Base-by-base conservation (phyloP, 2,888 invertebrate species). In the Aporophyla lueneburgensis region DNA sequence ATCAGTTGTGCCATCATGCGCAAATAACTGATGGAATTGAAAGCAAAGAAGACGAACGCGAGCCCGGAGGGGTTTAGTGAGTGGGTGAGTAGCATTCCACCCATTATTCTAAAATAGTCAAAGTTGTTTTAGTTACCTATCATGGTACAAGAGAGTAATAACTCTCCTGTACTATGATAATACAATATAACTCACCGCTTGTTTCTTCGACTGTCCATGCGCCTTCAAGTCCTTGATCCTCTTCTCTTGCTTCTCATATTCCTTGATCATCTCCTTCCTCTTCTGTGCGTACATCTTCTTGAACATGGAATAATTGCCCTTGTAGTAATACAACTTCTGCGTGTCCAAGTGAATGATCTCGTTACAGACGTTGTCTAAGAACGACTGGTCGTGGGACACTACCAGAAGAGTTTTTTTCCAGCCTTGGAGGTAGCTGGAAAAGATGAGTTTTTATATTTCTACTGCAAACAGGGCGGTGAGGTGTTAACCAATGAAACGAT, bases 361-460 rank as follows among this genome's bases (percentile, higher is more conserved):
- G 76, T 99, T 99, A 94, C 99, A 99, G 6, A 99, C 99, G 92
- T 99, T 99, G 94, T 99, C 99, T 89, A 99, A 97, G 97, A 99
- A 99, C 86, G 99, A 99, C 96, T 99, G 99, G 97, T 99, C 99
- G 98, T 99, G 99, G 90, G 99, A 99, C 19, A 99, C 99, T 78
- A 99, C 98, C 51, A 99, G 96, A 5, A 99, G 96, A 0, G 99
- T 99, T 93, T 99, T 99, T 95, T 99, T 99, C 99, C 99, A 99
- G 5, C 97, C 97, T 97, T 99, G 99, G 40, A 99, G 97, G 93
- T 99, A 99, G 93, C 98, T 98, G 94, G 2, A 78, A 80, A 10
- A n/a, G 9, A n/a, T 19, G 6, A 0, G 2, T 61, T 24, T 14
- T 62, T 66, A 4, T 51, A 66, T 43, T 54, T 53, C 19, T 33